Evolutionary conservation across 2,113 vertebrate genomes (phyloP), one percentile per base, ranked within the genome.

Genomic region (Myxocyprinus asiaticus): DNA sequence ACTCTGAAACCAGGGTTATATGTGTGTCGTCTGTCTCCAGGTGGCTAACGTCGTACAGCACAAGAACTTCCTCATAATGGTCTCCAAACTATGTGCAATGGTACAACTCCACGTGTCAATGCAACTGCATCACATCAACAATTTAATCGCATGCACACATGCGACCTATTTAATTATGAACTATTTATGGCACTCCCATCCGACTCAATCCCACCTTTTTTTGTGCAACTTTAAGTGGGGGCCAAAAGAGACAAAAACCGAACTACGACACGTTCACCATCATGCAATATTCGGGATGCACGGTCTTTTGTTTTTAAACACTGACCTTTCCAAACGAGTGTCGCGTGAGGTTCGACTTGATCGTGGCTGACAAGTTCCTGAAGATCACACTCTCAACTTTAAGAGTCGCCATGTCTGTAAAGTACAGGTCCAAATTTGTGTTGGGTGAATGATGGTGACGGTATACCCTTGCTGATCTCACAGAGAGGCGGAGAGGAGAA

Each of bases 251-350:
- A 70, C 17, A 9, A 63, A 63, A 33, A 14, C 22, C 14, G 10
- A 47, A 76, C 48, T n/a, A n/a, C 33, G 22, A 33, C 22, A 65
- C 3, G 33, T 76, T 76, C 22, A 53, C 42, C 22, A 55, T 76
- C 22, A 73, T 50, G 61, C 61, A 56, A 22, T 55, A 42, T 5
- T 65, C 47, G 9, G 6, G 47, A 48, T 42, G 22, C 12, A 66
- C 50, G 64, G n/a, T 47, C 11, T 59, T 33, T 33, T 73, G 43
- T 6, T 53, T 55, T 8, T 48, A 47, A 67, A 85, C 87, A 92
- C 92, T 84, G 68, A 94, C 93, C 93, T 94, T 93, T 80, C 42
- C 86, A 71, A 84, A n/a, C 5, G 84, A 84, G 7, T 83, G 84
- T 42, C 22, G 22, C 22, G 22, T 33, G 22, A 33, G 3, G 22